Conservation (phyloP, 2,797 vertebrate genomes). For the Moxostoma hubbsi region DNA sequence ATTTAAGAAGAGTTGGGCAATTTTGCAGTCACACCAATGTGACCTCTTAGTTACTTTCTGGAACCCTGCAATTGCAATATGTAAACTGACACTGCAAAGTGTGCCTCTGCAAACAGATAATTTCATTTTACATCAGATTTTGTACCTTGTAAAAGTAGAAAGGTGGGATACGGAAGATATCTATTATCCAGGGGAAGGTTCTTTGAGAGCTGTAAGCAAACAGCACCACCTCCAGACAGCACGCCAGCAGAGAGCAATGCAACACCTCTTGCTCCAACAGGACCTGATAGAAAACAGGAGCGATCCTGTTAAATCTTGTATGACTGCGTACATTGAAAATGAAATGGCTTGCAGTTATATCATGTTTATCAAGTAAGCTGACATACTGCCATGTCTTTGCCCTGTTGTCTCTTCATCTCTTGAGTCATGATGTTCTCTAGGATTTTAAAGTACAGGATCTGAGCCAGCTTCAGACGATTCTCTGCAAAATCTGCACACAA, state of each 20-base stretch:
- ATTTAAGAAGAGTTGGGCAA: too few relatives aligned
- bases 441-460: slow-evolving; percentile 96
- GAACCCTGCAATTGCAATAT: too few relatives aligned
- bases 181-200: slow-evolving; percentile 95
- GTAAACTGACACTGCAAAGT: too few relatives aligned
- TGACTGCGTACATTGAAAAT: neutral
- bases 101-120: too few relatives aligned
- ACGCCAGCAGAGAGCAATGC: slow-evolving; percentile 90
- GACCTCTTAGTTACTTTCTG: too few relatives aligned
- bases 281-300: slow-evolving; percentile 72
- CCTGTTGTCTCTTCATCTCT: slow-evolving; percentile 88
- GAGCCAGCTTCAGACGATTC: slow-evolving; percentile 91
- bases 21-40: too few relatives aligned
- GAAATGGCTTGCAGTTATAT: neutral
- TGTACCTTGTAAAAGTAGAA: slow-evolving; percentile 97
- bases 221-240: slow-evolving; percentile 94
- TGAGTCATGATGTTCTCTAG: slow-evolving; percentile 91
- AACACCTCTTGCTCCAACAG: slow-evolving; percentile 93
- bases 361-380: neutral
- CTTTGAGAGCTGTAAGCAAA: slow-evolving; percentile 95
- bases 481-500: slow-evolving; percentile 89
- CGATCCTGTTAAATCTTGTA: slow-evolving; percentile 1
- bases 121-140: neutral
- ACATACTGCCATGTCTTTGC: slow-evolving; percentile 96
- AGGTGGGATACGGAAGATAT: slow-evolving; percentile 82